A percentile compares a stretch with the other conserved stretches of the same genome.
Conservation (phyloP, 2,113 vertebrate species). For the Panurus biarmicus region DNA sequence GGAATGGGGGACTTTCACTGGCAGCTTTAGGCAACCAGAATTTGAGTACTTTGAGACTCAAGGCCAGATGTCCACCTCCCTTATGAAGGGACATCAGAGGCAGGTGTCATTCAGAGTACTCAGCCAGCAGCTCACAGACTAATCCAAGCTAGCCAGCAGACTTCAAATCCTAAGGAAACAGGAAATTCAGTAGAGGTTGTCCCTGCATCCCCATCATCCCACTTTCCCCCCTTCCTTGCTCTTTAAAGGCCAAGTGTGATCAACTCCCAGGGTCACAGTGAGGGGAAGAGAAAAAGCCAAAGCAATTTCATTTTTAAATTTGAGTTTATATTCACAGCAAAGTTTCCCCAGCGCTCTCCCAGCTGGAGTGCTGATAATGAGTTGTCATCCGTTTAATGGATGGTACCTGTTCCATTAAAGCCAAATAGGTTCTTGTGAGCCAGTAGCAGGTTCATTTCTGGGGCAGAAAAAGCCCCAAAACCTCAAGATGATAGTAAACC, state of each 20-base stretch:
- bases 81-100: not conserved
- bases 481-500: not conserved
- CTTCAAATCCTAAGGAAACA: not conserved
- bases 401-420: not conserved
- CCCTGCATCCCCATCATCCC: not conserved
- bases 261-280: not conserved
- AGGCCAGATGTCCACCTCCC: not conserved
- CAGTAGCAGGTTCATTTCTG: not conserved
- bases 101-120: not conserved
- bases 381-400: not conserved
- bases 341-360: not conserved
- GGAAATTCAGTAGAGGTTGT: not conserved
- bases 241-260: not conserved
- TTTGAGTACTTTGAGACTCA: not conserved
- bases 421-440: not conserved
- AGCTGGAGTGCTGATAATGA: not conserved
- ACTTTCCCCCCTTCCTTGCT: not conserved
- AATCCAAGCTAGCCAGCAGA: not conserved
- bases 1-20: not conserved
- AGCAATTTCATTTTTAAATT: conserved; percentile 4
- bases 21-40: not conserved
- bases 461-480: not conserved
- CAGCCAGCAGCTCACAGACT: not conserved
- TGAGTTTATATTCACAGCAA: not conserved
- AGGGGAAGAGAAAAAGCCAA: not conserved